These are phyloP conservation scores for Conchocele bisecta DNA, from an alignment of 2,888 invertebrate species.

Conservation along the genomic window DNA sequence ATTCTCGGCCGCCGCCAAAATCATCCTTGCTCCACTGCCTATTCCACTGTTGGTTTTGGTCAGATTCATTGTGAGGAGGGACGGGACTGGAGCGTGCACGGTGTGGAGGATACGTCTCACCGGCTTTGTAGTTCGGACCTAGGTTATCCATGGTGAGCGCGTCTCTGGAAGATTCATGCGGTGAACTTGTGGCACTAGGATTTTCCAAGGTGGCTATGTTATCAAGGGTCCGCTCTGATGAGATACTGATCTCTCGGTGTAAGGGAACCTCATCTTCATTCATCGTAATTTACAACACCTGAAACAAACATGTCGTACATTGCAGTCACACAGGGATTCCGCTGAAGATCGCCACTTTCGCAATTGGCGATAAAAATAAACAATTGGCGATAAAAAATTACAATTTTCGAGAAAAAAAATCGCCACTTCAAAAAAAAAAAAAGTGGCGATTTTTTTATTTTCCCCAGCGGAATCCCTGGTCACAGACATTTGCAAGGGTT, in stretches of 20 bases:
- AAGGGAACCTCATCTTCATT: no score
- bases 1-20: slow-evolving; percentile 39
- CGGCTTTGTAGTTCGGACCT: slow-evolving; percentile 37
- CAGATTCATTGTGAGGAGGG: not conserved
- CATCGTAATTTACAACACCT: no score
- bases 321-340: no score
- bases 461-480: no score
- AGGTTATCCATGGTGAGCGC: slow-evolving; percentile 13
- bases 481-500: no score
- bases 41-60: not conserved
- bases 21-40: slow-evolving; percentile 6
- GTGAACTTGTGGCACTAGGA: slow-evolving; percentile 60
- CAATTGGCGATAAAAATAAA: no score
- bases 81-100: slow-evolving; percentile 30
- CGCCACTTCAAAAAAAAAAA: no score
- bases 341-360: no score
- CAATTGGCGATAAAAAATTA: no score
- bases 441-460: no score
- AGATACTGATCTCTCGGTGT: slow-evolving; percentile 61
- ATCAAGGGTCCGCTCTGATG: slow-evolving; percentile 69
- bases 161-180: slow-evolving; percentile 28
- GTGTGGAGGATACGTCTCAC: slow-evolving; percentile 59
- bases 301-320: no score
- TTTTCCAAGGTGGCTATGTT: slow-evolving; percentile 53
- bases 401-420: no score